Percentiles rank a stretch among this genome's conserved stretches.
These are phyloP conservation scores for Toxonevra muliebris DNA, from an alignment of 2,888 invertebrate genomes.

Conservation along the genomic window DNA sequence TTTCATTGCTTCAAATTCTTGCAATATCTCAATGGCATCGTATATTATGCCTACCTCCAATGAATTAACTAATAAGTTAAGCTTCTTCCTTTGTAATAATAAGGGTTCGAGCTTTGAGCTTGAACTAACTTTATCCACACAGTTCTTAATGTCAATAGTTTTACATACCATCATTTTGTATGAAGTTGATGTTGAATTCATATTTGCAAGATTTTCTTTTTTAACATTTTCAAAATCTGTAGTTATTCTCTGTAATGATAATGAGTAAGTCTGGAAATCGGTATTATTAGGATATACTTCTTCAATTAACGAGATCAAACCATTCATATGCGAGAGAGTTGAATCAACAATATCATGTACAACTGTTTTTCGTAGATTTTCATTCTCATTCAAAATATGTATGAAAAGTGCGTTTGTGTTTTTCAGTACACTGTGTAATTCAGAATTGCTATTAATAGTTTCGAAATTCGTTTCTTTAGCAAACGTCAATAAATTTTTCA, in stretches of 20 bases:
- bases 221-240: conserved; percentile 27
- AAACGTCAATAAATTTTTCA: conserved; percentile 46
- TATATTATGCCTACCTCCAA: conserved; percentile 25
- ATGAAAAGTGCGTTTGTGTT: conserved; percentile 41
- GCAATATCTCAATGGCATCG: conserved; percentile 43
- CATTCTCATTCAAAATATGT: conserved; percentile 43
- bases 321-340: conserved; percentile 38
- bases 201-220: conserved; percentile 29
- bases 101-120: not conserved
- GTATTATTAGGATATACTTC: conserved; percentile 21
- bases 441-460: conserved; percentile 2
- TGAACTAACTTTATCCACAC: not conserved
- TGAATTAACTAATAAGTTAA: conserved; percentile 7
- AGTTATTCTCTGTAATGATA: conserved; percentile 29
- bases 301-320: conserved; percentile 37
- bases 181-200: conserved; percentile 25
- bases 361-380: conserved; percentile 43
- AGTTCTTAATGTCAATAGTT: conserved; percentile 4
- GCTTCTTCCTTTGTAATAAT: not conserved
- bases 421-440: conserved; percentile 29
- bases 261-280: conserved; percentile 29
- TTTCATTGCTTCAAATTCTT: conserved; percentile 45
- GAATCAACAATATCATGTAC: conserved; percentile 46
- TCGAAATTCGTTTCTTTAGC: conserved; percentile 24
- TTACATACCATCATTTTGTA: conserved; percentile 25